These are phyloP conservation scores for Antigone vipio DNA, from an alignment of 2,113 vertebrate genomes.

Conservation along the genomic window DNA sequence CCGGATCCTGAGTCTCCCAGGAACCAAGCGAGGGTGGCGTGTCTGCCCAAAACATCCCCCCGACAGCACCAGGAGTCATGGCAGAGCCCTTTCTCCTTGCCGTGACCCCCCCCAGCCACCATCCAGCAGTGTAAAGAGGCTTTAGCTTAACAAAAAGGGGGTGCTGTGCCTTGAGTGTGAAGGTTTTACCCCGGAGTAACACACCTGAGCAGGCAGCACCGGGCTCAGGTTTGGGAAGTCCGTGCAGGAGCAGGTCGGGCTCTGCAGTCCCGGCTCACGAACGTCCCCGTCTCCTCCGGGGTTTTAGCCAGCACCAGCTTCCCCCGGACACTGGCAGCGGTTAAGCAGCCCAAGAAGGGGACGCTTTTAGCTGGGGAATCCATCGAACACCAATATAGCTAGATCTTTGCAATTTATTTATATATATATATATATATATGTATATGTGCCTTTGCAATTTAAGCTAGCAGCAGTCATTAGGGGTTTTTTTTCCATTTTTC, in stretches of 20 bases:
- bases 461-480: neutral
- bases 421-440: neutral
- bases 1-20: neutral
- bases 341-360: neutral
- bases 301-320: neutral
- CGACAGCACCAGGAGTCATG: neutral
- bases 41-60: neutral
- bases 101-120: too few relatives aligned
- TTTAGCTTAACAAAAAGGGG: neutral
- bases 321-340: neutral
- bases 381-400: neutral
- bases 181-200: neutral
- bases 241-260: neutral
- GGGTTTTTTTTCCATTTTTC: neutral
- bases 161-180: accelerated
- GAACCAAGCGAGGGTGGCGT: neutral
- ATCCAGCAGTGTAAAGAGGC: neutral
- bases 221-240: neutral
- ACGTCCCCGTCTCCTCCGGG: neutral
- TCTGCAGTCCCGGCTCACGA: neutral
- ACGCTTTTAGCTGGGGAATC: neutral
- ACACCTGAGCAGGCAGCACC: neutral
- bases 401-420: neutral
- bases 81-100: neutral
- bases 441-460: neutral